These are phyloP conservation scores for Episyrphus balteatus DNA, from an alignment of 1,140 invertebrate genomes.

Conservation along the genomic window DNA sequence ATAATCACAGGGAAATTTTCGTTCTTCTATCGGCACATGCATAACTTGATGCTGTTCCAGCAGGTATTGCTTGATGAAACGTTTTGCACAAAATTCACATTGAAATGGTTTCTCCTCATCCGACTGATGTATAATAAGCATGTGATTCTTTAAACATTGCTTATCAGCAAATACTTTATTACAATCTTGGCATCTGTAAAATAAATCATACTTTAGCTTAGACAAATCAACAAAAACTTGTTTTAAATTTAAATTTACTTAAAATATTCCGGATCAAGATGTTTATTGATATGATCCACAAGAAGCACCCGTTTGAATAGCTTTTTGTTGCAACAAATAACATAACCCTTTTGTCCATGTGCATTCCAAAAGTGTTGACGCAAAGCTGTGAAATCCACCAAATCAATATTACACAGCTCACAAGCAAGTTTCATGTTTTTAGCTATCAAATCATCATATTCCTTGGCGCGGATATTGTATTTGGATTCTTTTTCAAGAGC, in stretches of 20 bases:
- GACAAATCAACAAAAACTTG: too few species aligned
- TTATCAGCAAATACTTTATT: slow-evolving; percentile 26
- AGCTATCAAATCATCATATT: slow-evolving; percentile 25
- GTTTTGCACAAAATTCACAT: slow-evolving; percentile 24
- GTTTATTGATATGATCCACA: slow-evolving; percentile 28
- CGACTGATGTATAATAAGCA: slow-evolving; percentile 25
- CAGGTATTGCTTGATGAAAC: slow-evolving; percentile 26
- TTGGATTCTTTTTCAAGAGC: slow-evolving; percentile 15
- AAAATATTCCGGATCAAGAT: slow-evolving; percentile 26
- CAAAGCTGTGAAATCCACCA: slow-evolving; percentile 18
- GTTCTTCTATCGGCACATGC: slow-evolving; percentile 16
- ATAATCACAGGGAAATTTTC: slow-evolving; percentile 18
- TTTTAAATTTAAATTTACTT: slow-evolving; percentile 15
- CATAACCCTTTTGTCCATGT: slow-evolving; percentile 24
- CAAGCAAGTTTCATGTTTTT: slow-evolving; percentile 26
- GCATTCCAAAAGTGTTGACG: slow-evolving; percentile 22
- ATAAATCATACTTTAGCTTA: background rate
- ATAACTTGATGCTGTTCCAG: slow-evolving; percentile 24
- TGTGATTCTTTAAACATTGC: slow-evolving; percentile 29
- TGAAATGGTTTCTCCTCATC: slow-evolving; percentile 24
- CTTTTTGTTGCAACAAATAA: slow-evolving; percentile 29
- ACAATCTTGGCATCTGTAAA: slow-evolving; percentile 20
- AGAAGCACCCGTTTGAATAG: slow-evolving; percentile 27
- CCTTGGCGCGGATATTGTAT: slow-evolving; percentile 1
- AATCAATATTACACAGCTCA: slow-evolving; percentile 19